Conservation (phyloP, 2,113 vertebrate species). For the Ariopsis seemanni region DNA sequence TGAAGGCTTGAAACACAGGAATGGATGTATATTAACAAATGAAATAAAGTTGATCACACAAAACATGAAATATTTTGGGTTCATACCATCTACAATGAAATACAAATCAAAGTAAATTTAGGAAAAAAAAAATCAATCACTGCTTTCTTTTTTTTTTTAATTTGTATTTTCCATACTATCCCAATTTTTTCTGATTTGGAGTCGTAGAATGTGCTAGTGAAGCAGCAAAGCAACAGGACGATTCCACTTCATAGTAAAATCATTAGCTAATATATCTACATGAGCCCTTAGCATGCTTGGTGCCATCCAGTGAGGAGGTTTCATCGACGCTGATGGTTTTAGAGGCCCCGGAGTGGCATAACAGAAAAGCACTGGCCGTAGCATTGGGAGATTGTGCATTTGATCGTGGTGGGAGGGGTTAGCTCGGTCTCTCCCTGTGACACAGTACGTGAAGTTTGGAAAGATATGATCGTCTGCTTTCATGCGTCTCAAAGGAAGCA, state of each 20-base stretch:
- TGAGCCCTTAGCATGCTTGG: not conserved
- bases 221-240: not conserved
- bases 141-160: too few relatives aligned
- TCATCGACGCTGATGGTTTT: not conserved
- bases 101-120: too few relatives aligned
- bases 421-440: not conserved
- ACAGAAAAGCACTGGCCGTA: not conserved
- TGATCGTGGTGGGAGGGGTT: not conserved
- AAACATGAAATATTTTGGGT: too few relatives aligned
- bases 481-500: not conserved
- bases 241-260: not conserved
- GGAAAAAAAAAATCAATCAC: too few relatives aligned
- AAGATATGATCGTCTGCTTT: not conserved
- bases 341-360: not conserved
- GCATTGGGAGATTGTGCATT: not conserved
- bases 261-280: not conserved
- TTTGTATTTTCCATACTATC: too few relatives aligned
- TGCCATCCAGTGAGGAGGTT: not conserved
- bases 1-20: too few relatives aligned
- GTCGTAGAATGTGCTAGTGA: too few relatives aligned
- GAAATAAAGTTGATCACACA: too few relatives aligned
- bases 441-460: not conserved
- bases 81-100: too few relatives aligned
- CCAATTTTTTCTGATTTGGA: too few relatives aligned
- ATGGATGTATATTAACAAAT: too few relatives aligned